These are phyloP conservation scores for Hydroisotoma schaefferi DNA, from an alignment of 2,888 invertebrate species.

Conservation along the genomic window DNA sequence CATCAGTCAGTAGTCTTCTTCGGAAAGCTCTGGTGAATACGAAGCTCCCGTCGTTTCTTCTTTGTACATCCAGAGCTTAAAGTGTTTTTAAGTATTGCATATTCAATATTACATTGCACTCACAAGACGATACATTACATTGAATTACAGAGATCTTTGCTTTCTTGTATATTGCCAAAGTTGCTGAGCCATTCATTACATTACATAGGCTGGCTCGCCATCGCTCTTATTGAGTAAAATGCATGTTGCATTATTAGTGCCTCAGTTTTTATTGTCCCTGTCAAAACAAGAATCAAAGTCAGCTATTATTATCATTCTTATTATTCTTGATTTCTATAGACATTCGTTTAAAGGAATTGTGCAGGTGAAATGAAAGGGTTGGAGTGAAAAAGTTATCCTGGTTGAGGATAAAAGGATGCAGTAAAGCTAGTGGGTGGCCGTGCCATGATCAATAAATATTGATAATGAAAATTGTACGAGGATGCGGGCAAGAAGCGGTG, in stretches of 20 bases:
- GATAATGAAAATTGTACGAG: conserved; percentile 14
- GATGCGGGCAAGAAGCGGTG: background rate
- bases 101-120: no score
- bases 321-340: conserved; percentile 1
- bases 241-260: no score
- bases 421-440: conserved; percentile 10
- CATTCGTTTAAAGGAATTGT: conserved; percentile 5
- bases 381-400: background rate
- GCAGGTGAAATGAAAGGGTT: background rate
- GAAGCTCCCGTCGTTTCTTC: background rate
- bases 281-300: conserved; percentile 1
- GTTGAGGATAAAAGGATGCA: background rate
- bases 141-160: no score
- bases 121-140: no score
- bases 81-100: no score
- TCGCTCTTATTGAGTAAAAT: no score
- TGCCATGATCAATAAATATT: conserved; percentile 14
- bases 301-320: conserved; percentile 1
- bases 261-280: conserved; percentile 5
- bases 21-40: no score
- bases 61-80: no score
- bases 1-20: no score
- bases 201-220: no score
- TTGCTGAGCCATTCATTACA: no score
- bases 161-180: no score